Percentiles rank a stretch among this genome's conserved stretches.
Conservation (phyloP, 2,797 vertebrate genomes). For the Pseudotriccus pelzelni region DNA sequence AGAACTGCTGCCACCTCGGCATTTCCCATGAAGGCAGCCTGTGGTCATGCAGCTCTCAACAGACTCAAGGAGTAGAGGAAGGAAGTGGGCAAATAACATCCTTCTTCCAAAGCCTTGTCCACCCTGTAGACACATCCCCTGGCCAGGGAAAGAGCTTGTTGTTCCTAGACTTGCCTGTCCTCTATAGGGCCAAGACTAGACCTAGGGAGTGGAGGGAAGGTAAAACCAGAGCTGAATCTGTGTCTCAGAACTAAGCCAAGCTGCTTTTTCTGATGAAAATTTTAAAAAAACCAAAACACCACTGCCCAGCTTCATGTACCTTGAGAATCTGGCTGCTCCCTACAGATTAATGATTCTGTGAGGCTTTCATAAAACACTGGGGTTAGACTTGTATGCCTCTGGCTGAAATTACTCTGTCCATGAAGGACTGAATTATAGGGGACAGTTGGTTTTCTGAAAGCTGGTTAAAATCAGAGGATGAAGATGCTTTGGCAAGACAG, state of each 20-base stretch:
- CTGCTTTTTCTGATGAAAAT: not conserved
- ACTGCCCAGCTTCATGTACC: accelerated
- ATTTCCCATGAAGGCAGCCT: not conserved
- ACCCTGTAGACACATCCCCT: not conserved
- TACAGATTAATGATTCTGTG: not conserved
- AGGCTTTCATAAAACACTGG: not conserved
- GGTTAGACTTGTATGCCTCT: not conserved
- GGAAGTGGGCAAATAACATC: not conserved
- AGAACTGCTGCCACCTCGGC: not conserved
- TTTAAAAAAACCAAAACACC: not conserved
- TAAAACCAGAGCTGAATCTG: not conserved
- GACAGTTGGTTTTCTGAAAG: not conserved
- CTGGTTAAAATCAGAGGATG: not conserved
- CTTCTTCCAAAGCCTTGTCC: not conserved
- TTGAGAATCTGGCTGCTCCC: not conserved
- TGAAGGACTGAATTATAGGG: not conserved
- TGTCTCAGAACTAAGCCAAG: not conserved
- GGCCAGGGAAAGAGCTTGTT: not conserved
- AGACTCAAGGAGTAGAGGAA: not conserved
- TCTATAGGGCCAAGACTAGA: not conserved
- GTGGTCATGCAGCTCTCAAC: not conserved
- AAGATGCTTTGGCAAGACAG: not conserved
- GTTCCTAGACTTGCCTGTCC: not conserved
- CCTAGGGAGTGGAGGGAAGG: not conserved
- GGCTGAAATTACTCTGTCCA: not conserved